Base-by-base conservation (phyloP, 2,797 vertebrate species). In the Holocentrus rufus region DNA sequence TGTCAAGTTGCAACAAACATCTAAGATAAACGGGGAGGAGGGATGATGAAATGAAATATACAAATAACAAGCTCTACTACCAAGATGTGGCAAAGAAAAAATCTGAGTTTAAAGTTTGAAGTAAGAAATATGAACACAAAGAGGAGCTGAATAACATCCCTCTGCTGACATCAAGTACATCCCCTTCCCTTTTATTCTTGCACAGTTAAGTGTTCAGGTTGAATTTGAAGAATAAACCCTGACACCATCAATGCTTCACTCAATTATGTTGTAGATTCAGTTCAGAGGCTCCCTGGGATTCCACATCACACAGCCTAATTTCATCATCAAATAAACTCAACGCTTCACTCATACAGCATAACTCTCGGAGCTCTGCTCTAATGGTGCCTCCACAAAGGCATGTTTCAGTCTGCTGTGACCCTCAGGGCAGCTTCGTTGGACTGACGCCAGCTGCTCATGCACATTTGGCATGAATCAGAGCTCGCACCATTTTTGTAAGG, bases 391-490 rank as follows among this genome's bases (percentile, higher is more conserved):
- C 46, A 42, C 23, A 54, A 57, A 78, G 57, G 67, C 18, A 61
- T 52, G 61, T 23, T 50, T 10, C 61, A 46, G 53, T 46, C 50
- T 59, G 59, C 47, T 30, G 66, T 53, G 67, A 72, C 52, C 74
- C 34, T 64, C 18, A 18, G 60, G 68, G 65, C 55, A 70, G 57
- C 4, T 18, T 59, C 3, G 25, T 39, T 74, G 72, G 20, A 62
- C 50, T 65, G 18, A 72, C 25, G 65, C 22, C 13, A 62, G 61
- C 25, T 27, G 25, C 25, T 61, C 27, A 57, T 60, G 58, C 31
- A 60, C 73, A 34, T 5, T 25, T 30, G 20, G 65, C 55, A 47
- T 74, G 63, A 72, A 76, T 69, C 65, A 57, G 34, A 57, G 34
- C 55, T 59, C 44, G 23, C 57, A 14, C 58, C 30, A 69, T 22